phyloP scores from a whole-genome alignment of 2,797 vertebrate genomes.

The Coluber constrictor region DNA sequence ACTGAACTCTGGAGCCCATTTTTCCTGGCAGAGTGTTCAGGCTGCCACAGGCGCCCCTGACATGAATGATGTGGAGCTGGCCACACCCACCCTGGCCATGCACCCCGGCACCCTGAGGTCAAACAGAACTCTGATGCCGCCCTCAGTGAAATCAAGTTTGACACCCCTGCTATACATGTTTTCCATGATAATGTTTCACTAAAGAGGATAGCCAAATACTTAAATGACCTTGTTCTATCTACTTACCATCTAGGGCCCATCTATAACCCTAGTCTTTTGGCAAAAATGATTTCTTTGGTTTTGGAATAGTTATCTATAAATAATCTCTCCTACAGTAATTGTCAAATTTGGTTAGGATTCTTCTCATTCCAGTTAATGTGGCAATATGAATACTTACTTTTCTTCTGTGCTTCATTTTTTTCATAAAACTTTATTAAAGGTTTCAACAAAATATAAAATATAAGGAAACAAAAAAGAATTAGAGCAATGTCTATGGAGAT shows the following conservation, averaged over 20 bases:
- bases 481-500: neutral
- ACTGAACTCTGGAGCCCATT: too few species aligned
- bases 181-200: neutral
- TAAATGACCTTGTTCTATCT: neutral
- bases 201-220: neutral
- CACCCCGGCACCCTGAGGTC: too few species aligned
- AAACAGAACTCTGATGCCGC: too few species aligned
- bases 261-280: too few species aligned
- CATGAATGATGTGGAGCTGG: too few species aligned
- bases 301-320: neutral
- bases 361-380: neutral
- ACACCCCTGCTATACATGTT: neutral
- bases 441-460: neutral
- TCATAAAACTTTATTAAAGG: neutral
- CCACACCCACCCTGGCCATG: too few species aligned
- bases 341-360: neutral
- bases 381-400: neutral
- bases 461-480: neutral
- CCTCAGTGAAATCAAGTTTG: too few species aligned
- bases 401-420: neutral
- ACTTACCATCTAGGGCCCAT: neutral
- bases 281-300: neutral
- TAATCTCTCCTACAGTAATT: neutral
- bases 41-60: too few species aligned
- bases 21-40: too few species aligned